Evolutionary conservation across 2,797 vertebrate species (phyloP).

Genomic region (Lacerta bilineata): DNA sequence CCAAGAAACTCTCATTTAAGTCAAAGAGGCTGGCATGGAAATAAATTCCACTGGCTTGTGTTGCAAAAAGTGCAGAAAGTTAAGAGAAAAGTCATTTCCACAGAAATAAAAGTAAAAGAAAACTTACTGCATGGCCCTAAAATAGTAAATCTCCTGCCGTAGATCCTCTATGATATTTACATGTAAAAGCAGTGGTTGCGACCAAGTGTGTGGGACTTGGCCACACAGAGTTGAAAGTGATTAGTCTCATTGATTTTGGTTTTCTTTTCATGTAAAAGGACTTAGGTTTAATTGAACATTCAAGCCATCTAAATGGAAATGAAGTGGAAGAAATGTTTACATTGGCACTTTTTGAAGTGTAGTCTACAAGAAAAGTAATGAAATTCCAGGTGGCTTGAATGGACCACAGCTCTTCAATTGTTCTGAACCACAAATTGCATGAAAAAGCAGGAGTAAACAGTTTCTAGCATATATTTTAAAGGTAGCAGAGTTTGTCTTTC

Average conservation of each 20-base stretch:
- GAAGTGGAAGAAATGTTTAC: conserved; percentile 5
- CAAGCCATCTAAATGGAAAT: neutral
- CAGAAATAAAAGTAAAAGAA: neutral
- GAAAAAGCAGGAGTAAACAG: neutral
- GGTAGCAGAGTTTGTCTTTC: neutral
- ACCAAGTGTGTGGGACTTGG: neutral
- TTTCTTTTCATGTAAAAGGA: neutral
- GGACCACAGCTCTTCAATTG: neutral
- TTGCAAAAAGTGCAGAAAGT: neutral
- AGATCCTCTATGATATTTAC: neutral
- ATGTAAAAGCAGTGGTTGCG: neutral
- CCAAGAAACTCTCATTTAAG: neutral
- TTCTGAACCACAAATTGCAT: neutral
- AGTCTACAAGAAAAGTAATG: neutral
- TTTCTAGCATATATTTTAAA: neutral
- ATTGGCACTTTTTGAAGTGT: conserved; percentile 7
- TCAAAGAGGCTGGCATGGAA: neutral
- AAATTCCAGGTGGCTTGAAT: neutral
- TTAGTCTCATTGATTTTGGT: conserved; percentile 1
- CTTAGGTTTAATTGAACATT: conserved; percentile 1
- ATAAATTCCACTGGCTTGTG: neutral
- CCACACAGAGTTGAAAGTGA: neutral
- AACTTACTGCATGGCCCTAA: neutral
- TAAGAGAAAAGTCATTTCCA: neutral
- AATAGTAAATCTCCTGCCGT: neutral